Evolutionary conservation across 1,140 invertebrate species (phyloP).

Genomic region (Ptiloglossa arizonensis): DNA sequence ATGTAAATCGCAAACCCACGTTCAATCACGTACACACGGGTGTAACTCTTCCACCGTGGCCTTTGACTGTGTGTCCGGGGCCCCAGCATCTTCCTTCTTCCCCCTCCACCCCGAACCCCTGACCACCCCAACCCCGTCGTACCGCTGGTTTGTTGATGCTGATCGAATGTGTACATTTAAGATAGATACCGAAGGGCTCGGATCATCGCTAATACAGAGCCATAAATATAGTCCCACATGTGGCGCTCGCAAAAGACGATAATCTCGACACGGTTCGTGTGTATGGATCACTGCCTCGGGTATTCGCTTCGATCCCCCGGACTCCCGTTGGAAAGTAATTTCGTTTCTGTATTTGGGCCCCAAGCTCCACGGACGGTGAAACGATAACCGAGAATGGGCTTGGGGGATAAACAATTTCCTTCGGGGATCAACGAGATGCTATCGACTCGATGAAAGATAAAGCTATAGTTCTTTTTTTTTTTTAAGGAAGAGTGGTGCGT

Average conservation of each 20-base stretch:
- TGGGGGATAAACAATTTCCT: too few relatives aligned
- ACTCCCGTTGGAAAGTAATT: slow-evolving; percentile 6
- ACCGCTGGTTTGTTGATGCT: slow-evolving; percentile 3
- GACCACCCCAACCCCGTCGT: not conserved
- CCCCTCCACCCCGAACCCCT: slow-evolving; percentile 15
- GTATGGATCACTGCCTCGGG: not conserved
- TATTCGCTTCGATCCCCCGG: not conserved
- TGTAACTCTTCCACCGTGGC: slow-evolving; percentile 65
- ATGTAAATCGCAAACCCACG: slow-evolving; percentile 77
- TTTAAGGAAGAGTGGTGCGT: too few relatives aligned
- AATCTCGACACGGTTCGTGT: slow-evolving; percentile 1
- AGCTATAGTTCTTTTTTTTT: too few relatives aligned
- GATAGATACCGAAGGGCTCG: slow-evolving; percentile 33
- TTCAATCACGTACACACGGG: slow-evolving; percentile 75
- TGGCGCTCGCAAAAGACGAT: not conserved
- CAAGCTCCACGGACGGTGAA: not conserved
- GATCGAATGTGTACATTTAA: slow-evolving; percentile 45
- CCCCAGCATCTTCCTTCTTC: slow-evolving; percentile 49
- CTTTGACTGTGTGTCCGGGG: slow-evolving; percentile 69
- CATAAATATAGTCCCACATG: slow-evolving; percentile 22
- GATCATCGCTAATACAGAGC: slow-evolving; percentile 40
- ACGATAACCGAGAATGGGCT: too few relatives aligned
- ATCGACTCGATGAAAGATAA: too few relatives aligned
- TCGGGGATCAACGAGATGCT: too few relatives aligned
- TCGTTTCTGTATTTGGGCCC: not conserved